Conservation (phyloP, 1,140 invertebrate genomes). For the Solenopsis invicta region DNA sequence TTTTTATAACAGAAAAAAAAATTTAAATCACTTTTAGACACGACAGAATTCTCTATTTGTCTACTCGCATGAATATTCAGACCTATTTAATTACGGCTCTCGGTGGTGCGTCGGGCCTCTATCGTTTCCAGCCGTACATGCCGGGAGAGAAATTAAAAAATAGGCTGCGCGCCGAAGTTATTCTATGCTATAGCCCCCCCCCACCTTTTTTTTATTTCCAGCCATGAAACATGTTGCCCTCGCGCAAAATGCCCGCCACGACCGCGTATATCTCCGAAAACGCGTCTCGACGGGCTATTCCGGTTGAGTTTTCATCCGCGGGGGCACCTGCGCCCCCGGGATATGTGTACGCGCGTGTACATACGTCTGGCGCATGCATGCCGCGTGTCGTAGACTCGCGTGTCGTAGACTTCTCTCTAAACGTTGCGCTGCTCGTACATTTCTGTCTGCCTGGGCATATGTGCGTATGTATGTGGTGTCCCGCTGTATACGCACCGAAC, state of each 20-base stretch:
- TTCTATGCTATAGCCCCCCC: background rate
- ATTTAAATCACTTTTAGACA: conserved; percentile 7
- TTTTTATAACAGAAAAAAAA: background rate
- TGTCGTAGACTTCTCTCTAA: conserved; percentile 54
- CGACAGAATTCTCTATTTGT: background rate
- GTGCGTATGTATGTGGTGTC: background rate
- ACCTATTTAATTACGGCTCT: conserved; percentile 12
- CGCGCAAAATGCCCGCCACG: conserved; percentile 34
- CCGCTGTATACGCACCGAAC: conserved; percentile 47
- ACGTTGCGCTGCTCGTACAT: conserved; percentile 42
- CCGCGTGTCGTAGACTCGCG: conserved; percentile 53
- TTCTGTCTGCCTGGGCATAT: conserved; percentile 20
- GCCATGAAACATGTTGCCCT: conserved; percentile 24
- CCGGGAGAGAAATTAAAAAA: conserved; percentile 37
- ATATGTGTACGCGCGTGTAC: background rate
- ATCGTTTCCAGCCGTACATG: background rate
- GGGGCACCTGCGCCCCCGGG: conserved; percentile 52
- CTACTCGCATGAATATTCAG: conserved; percentile 4
- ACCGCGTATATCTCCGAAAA: conserved; percentile 54
- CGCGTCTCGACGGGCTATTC: conserved; percentile 49
- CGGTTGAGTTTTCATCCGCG: conserved; percentile 56
- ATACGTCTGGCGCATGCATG: conserved; percentile 49
- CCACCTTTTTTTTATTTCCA: background rate
- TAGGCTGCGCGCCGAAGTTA: conserved; percentile 10
- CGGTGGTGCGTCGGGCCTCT: conserved; percentile 40